Evolutionary conservation across 2,113 vertebrate species (phyloP).

Genomic region (Pimephales promelas): DNA sequence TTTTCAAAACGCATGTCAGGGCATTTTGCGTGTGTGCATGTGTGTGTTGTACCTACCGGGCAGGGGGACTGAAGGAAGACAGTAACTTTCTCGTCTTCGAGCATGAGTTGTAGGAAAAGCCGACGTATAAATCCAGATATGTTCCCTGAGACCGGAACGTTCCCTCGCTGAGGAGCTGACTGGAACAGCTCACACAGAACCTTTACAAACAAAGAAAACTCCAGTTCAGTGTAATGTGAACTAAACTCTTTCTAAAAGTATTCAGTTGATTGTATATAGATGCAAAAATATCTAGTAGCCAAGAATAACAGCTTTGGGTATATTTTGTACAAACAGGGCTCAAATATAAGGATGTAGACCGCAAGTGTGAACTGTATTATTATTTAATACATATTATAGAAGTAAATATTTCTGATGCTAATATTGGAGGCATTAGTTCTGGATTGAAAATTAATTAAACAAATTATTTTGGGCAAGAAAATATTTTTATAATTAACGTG

Average conservation of each 20-base stretch:
- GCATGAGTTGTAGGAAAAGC: conserved; percentile 96
- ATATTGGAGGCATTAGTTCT: no score
- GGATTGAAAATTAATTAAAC: no score
- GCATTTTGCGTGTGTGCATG: neutral
- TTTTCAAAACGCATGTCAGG: neutral
- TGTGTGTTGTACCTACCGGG: conserved; percentile 76
- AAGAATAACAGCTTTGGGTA: no score
- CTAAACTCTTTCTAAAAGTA: no score
- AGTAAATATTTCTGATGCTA: neutral
- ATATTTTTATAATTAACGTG: no score
- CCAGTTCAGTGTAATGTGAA: no score
- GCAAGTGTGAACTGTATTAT: neutral
- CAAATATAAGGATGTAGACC: no score
- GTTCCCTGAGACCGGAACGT: conserved; percentile 91
- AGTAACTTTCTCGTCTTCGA: conserved; percentile 98
- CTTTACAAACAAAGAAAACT: conserved; percentile 64
- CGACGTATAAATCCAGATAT: conserved; percentile 98
- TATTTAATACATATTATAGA: neutral
- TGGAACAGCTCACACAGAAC: conserved; percentile 98
- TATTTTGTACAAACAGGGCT: no score
- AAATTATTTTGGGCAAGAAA: no score
- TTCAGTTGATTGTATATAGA: no score
- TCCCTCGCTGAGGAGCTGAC: conserved; percentile 91
- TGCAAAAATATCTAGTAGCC: no score
- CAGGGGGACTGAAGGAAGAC: conserved; percentile 98